Evolutionary conservation across 2,113 vertebrate genomes (phyloP).

Genomic region (Apus apus): DNA sequence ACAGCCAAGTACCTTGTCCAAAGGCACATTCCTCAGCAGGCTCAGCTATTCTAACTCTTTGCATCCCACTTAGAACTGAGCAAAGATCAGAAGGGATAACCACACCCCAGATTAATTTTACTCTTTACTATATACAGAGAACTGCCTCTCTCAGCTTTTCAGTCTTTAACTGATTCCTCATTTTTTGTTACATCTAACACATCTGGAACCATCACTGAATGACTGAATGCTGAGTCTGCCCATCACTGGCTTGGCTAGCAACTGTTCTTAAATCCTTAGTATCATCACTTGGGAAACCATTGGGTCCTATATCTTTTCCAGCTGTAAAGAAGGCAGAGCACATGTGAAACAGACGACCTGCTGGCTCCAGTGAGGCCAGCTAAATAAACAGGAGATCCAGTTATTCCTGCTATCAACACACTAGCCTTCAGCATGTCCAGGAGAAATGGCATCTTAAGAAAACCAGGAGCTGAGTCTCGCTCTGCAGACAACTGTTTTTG

Average conservation of each 20-base stretch:
- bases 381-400: background rate
- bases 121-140: background rate
- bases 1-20: background rate
- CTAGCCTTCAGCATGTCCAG: accelerated
- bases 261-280: background rate
- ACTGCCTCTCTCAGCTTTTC: accelerated
- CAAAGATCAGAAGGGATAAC: background rate
- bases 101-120: background rate
- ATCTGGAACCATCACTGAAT: background rate
- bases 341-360: background rate
- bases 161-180: background rate
- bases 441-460: accelerated
- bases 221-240: background rate
- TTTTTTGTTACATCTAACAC: background rate
- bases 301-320: background rate
- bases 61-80: background rate
- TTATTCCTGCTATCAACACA: background rate
- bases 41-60: background rate
- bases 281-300: background rate
- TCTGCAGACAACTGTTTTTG: background rate
- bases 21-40: background rate
- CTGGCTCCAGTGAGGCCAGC: background rate
- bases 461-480: background rate
- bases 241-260: accelerated
- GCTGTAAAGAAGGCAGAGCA: background rate